Percentiles rank a stretch among this genome's conserved stretches.
Conservation (phyloP, 2,888 invertebrate genomes). For the Sinodicranocentrus sp. region DNA sequence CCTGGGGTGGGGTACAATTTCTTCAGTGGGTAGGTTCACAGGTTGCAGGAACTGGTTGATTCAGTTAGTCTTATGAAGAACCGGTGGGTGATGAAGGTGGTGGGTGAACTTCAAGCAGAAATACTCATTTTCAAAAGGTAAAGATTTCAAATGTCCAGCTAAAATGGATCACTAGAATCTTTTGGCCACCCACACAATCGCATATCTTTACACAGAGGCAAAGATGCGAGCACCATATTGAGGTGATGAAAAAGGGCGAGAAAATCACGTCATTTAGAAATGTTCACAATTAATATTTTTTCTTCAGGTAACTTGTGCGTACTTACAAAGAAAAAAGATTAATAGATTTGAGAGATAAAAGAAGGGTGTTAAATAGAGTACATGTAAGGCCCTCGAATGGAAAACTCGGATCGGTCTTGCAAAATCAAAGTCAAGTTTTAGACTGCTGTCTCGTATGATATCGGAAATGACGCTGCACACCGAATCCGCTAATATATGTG, state of each 20-base stretch:
- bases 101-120: background rate
- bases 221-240: slow-evolving; percentile 49
- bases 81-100: too few species aligned
- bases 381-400: slow-evolving; percentile 70
- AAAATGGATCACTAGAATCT: slow-evolving; percentile 58
- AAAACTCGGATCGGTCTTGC: slow-evolving; percentile 68
- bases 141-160: slow-evolving; percentile 52
- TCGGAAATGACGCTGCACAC: slow-evolving; percentile 55
- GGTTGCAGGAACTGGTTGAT: too few species aligned
- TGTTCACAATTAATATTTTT: slow-evolving; percentile 8
- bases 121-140: slow-evolving; percentile 2
- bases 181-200: slow-evolving; percentile 53
- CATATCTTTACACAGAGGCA: slow-evolving; percentile 22
- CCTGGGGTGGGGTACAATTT: too few species aligned
- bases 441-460: slow-evolving; percentile 67
- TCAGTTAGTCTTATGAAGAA: too few species aligned
- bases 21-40: too few species aligned
- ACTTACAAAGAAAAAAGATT: slow-evolving; percentile 18
- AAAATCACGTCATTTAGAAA: slow-evolving; percentile 31
- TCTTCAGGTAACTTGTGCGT: slow-evolving; percentile 17
- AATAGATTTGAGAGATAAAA: slow-evolving; percentile 27
- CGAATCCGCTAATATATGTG: slow-evolving; percentile 29
- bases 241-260: slow-evolving; percentile 18
- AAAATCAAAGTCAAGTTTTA: slow-evolving; percentile 72
- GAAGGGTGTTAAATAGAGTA: slow-evolving; percentile 38